These are phyloP conservation scores for Lemur catta DNA, from an alignment of 2,797 vertebrate genomes.

Conservation along the genomic window DNA sequence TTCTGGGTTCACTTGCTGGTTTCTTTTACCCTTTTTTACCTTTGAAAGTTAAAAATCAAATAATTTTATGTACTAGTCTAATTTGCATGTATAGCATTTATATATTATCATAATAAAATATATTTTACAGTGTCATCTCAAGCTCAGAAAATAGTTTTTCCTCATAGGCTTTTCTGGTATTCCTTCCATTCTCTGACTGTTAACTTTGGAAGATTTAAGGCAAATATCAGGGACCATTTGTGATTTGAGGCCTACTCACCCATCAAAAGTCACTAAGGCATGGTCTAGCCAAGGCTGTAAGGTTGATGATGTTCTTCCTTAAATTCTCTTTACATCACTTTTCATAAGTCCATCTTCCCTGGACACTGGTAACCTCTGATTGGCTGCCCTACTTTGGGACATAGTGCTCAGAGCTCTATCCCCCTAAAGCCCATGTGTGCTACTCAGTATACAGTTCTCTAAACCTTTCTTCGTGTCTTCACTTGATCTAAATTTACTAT, in stretches of 20 bases:
- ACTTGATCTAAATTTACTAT: not conserved
- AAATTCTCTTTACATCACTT: not conserved
- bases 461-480: not conserved
- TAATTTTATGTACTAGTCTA: not conserved
- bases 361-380: not conserved
- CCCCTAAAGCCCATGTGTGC: not conserved
- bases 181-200: not conserved
- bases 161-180: not conserved
- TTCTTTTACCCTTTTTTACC: constrained; percentile 1
- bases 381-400: not conserved
- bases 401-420: not conserved
- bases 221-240: not conserved
- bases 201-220: not conserved
- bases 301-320: not conserved
- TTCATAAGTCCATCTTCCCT: not conserved
- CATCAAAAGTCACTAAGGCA: not conserved
- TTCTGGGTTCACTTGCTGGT: not conserved
- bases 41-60: constrained; percentile 22
- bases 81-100: constrained; percentile 4
- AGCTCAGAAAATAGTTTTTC: not conserved
- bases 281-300: not conserved
- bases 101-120: not conserved
- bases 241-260: not conserved
- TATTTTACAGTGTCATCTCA: not conserved
- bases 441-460: not conserved